Evolutionary conservation across 2,797 vertebrate species (phyloP).

Genomic region (Choloepus didactylus): DNA sequence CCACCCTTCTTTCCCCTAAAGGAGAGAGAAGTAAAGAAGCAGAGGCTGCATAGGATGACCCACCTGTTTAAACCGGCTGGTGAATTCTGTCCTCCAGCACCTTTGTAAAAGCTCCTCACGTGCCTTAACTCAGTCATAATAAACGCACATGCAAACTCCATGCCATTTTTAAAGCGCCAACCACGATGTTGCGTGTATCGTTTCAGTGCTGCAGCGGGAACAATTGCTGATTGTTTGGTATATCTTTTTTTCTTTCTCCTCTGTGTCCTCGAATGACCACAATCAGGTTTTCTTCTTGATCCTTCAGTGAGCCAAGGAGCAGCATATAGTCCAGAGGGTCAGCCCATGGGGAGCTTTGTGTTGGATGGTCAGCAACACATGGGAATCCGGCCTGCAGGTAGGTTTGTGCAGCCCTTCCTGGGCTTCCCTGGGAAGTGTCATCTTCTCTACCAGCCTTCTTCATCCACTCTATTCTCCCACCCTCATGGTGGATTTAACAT

Average conservation of each 20-base stretch:
- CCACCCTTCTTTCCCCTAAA: not conserved
- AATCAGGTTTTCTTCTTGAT: constrained; percentile 99
- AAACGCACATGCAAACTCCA: constrained; percentile 72
- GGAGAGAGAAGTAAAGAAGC: constrained; percentile 80
- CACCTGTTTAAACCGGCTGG: constrained; percentile 75
- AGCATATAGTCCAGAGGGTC: constrained; percentile 99
- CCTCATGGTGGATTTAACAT: constrained; percentile 71
- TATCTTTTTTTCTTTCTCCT: constrained; percentile 99
- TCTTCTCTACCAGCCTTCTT: constrained; percentile 68
- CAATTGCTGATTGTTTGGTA: constrained; percentile 99
- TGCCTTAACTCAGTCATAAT: constrained; percentile 78
- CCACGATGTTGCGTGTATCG: constrained; percentile 91
- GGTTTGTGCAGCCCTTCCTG: constrained; percentile 80
- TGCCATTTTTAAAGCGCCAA: constrained; percentile 82
- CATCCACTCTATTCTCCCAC: constrained; percentile 68
- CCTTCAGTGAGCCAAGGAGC: constrained; percentile 99
- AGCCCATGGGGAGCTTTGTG: constrained; percentile 99
- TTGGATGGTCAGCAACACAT: constrained; percentile 99
- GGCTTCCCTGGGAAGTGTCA: constrained; percentile 69
- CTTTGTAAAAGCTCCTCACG: constrained; percentile 7
- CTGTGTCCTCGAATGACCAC: constrained; percentile 99
- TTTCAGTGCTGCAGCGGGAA: constrained; percentile 96
- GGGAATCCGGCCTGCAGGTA: constrained; percentile 99
- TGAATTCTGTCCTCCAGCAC: constrained; percentile 63
- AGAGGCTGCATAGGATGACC: constrained; percentile 70